Percentiles rank a stretch among this genome's conserved stretches.
Evolutionary conservation across 2,797 vertebrate genomes (phyloP).

Genomic region (Leuciscus waleckii): DNA sequence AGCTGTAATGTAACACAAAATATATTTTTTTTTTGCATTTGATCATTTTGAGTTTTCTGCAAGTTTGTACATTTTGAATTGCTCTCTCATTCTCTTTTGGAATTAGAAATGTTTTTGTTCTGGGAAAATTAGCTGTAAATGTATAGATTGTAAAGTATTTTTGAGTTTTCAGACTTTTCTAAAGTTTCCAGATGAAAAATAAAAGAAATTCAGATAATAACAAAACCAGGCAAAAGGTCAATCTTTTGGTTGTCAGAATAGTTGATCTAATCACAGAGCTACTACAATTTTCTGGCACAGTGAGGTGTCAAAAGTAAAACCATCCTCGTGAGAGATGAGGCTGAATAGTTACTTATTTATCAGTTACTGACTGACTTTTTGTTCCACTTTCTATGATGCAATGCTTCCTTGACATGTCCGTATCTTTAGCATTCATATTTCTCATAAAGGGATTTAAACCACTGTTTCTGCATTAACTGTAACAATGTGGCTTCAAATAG

Average conservation of each 20-base stretch:
- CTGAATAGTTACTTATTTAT: conserved; percentile 1
- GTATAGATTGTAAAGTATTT: neutral
- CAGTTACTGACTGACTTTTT: neutral
- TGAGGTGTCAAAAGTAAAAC: neutral
- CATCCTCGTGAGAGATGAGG: neutral
- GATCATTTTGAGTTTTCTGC: no score
- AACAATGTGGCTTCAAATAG: neutral
- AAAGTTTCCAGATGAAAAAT: neutral
- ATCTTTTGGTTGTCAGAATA: neutral
- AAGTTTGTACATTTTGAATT: no score
- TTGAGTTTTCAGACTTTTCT: neutral
- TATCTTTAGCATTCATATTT: neutral
- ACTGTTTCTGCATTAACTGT: neutral
- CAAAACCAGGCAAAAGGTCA: neutral
- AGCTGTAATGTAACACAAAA: no score
- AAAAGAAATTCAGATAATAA: neutral
- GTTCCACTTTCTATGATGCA: neutral
- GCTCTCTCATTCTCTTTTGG: no score
- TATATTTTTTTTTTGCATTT: no score
- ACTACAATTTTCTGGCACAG: neutral
- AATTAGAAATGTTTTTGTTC: no score
- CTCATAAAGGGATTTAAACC: neutral
- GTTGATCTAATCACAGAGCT: neutral
- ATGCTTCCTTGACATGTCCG: neutral
- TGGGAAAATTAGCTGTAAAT: neutral